Evolutionary conservation across 2,888 invertebrate genomes (phyloP), one percentile per base, ranked within the genome.

Genomic region (Polia nebulosa): DNA sequence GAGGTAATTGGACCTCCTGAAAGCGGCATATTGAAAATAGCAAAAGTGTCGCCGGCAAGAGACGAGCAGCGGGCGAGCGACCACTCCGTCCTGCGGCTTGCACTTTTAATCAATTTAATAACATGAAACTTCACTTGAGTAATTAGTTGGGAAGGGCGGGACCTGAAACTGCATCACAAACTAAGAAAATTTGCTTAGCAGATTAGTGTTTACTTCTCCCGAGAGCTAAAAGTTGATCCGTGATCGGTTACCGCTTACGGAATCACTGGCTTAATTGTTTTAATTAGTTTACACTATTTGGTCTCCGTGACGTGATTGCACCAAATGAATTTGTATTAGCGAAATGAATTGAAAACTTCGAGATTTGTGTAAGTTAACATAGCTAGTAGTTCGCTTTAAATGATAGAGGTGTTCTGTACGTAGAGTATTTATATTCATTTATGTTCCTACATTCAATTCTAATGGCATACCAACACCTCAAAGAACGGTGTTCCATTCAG

Each of bases 281-380:
- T 25, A 77, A 76, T 66, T 57, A 76, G 60, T 72, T 76, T 49
- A 55, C 27, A 51, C 45, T 29, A 49, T 52, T 72, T 44, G 36
- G 29, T 32, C 27, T 49, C 8, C 6, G 34, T 61, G 44, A 67
- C 22, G 49, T 45, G 45, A 45, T 64, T 60, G 45, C 65, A 65
- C 47, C 15, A 29, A 75, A 52, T 44, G 8, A 53, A 45, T 49
- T 60, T 72, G 32, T 60, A 60, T 36, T 32, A 5, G 25, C 9
- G 17, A 45, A 65, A 34, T 56, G 4, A 47, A 44, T 65, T 41
- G 39, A 29, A 56, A 72, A 57, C 34, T 58, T 3, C 15, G 7
- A 36, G 9, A 51, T 27, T 20, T 55, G 17, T 71, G 27, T 52
- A 36, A 22, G 36, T 57, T 45, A 1, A 45, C 34, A 57, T 20